Percentiles rank a stretch among this genome's conserved stretches.
These are phyloP conservation scores for Semicossyphus pulcher DNA, from an alignment of 2,113 vertebrate species.

Conservation along the genomic window DNA sequence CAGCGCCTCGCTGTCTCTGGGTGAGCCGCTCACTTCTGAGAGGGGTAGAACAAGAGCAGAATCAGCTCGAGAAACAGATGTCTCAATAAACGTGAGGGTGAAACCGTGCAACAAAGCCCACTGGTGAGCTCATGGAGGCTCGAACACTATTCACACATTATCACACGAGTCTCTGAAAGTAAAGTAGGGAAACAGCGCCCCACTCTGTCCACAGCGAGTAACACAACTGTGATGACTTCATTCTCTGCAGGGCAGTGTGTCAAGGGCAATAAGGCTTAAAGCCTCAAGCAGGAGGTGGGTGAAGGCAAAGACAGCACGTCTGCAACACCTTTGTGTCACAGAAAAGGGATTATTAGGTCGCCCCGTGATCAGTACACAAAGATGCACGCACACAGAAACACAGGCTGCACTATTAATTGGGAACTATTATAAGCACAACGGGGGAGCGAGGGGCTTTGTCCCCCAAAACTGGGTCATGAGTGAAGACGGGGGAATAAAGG, in stretches of 20 bases:
- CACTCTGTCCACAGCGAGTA: slow-evolving; percentile 50
- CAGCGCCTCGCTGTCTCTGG: slow-evolving; percentile 15
- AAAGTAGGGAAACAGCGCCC: slow-evolving; percentile 68
- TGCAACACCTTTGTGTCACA: slow-evolving; percentile 62
- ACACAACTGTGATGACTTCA: background rate
- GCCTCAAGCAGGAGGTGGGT: slow-evolving; percentile 50
- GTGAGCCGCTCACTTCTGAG: slow-evolving; percentile 25
- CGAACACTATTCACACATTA: slow-evolving; percentile 5
- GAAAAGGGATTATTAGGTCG: slow-evolving; percentile 52
- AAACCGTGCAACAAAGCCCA: slow-evolving; percentile 35
- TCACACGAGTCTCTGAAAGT: background rate
- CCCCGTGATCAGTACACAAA: slow-evolving; percentile 49
- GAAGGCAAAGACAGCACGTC: slow-evolving; percentile 56
- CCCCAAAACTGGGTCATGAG: slow-evolving; percentile 72
- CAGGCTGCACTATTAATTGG: slow-evolving; percentile 51
- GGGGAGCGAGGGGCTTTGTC: slow-evolving; percentile 54
- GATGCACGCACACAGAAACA: slow-evolving; percentile 49
- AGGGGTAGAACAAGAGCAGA: slow-evolving; percentile 44
- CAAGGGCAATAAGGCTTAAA: slow-evolving; percentile 62
- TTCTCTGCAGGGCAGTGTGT: slow-evolving; percentile 44
- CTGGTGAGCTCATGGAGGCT: slow-evolving; percentile 1
- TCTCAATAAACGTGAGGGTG: slow-evolving; percentile 27
- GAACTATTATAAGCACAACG: slow-evolving; percentile 53
- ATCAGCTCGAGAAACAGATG: slow-evolving; percentile 56
- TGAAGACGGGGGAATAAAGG: slow-evolving; percentile 59